phyloP scores from a whole-genome alignment of 2,113 vertebrate species.

The Phalacrocorax carbo region DNA sequence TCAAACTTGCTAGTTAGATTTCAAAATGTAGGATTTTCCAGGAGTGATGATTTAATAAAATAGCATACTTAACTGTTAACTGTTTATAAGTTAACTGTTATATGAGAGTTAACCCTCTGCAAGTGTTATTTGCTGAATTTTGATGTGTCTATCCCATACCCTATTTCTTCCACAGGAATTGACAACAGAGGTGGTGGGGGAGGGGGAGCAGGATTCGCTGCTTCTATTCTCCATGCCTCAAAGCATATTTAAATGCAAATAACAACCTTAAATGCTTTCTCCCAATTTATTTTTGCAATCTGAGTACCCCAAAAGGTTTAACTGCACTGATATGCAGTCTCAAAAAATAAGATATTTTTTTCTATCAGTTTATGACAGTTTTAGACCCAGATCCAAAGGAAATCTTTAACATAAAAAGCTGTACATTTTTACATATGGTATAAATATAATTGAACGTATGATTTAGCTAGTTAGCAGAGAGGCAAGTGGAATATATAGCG shows the following conservation, averaged over 20 bases:
- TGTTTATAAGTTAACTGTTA: background rate
- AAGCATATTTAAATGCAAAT: slow-evolving; percentile 60
- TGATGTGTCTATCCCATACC: background rate
- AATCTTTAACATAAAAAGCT: background rate
- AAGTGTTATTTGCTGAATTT: background rate
- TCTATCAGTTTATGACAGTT: slow-evolving; percentile 2
- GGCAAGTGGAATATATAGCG: background rate
- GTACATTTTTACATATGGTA: background rate
- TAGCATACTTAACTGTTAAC: background rate
- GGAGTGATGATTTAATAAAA: background rate
- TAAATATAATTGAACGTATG: slow-evolving; percentile 17
- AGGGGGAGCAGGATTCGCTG: background rate
- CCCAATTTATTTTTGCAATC: background rate
- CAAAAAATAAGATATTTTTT: slow-evolving; percentile 6
- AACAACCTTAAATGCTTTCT: slow-evolving; percentile 10
- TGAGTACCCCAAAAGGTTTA: background rate
- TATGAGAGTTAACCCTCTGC: background rate
- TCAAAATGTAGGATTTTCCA: background rate
- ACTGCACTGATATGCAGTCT: background rate
- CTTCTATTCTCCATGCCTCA: background rate
- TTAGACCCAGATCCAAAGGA: slow-evolving; percentile 5
- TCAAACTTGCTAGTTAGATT: background rate
- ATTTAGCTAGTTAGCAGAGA: background rate
- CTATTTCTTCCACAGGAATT: background rate
- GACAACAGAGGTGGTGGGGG: background rate